These are phyloP conservation scores for Drosophila prolongata DNA, from an alignment of 2,888 invertebrate genomes.

Conservation along the genomic window DNA sequence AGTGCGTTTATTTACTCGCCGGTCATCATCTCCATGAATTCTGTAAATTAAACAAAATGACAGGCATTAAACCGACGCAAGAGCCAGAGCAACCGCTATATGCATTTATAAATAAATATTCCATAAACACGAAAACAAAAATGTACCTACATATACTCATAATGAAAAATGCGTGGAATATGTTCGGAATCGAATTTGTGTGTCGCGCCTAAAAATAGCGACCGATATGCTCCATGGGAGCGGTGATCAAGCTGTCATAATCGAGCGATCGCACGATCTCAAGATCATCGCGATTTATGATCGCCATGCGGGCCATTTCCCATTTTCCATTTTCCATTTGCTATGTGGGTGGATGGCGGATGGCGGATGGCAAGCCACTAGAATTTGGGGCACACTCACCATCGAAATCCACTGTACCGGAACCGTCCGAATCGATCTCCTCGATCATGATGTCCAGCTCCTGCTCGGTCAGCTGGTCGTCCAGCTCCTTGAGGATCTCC, in stretches of 20 bases:
- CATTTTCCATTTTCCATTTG: too few species aligned
- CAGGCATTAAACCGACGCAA: slow-evolving; percentile 56
- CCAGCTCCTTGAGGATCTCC: slow-evolving; percentile 97
- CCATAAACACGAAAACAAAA: slow-evolving; percentile 34
- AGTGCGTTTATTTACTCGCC: slow-evolving; percentile 89
- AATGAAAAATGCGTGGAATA: slow-evolving; percentile 34
- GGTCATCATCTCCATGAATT: slow-evolving; percentile 98
- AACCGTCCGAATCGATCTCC: slow-evolving; percentile 99
- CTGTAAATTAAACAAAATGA: slow-evolving; percentile 87
- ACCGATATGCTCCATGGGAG: slow-evolving; percentile 69
- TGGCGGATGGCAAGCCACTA: slow-evolving; percentile 45
- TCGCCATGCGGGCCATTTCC: slow-evolving; percentile 19
- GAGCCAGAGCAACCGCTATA: slow-evolving; percentile 46
- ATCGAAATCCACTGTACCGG: slow-evolving; percentile 99
- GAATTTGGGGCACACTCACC: slow-evolving; percentile 86
- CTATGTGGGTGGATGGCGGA: slow-evolving; percentile 32
- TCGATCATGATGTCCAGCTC: slow-evolving; percentile 98
- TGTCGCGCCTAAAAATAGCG: slow-evolving; percentile 64
- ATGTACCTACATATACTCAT: slow-evolving; percentile 8
- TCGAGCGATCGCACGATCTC: slow-evolving; percentile 55
- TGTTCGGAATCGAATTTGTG: slow-evolving; percentile 29
- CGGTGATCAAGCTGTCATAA: slow-evolving; percentile 71
- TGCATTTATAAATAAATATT: slow-evolving; percentile 58
- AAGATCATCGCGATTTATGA: slow-evolving; percentile 63
- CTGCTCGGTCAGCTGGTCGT: slow-evolving; percentile 97